Evolutionary conservation across 2,113 vertebrate species (phyloP), one percentile per base, ranked within the genome.

Genomic region (Heliornis fulica): DNA sequence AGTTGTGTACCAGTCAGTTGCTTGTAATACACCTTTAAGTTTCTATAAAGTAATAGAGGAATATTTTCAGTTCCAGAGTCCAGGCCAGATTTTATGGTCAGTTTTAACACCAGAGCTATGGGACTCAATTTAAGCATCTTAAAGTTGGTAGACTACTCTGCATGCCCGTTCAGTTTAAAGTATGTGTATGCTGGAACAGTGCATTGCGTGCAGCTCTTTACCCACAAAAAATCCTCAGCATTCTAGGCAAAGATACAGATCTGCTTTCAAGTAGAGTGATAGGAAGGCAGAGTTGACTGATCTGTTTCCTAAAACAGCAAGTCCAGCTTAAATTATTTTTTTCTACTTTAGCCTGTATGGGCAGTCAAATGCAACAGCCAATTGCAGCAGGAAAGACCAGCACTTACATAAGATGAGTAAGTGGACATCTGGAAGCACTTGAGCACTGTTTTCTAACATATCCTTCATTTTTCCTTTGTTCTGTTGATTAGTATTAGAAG

Each of bases 141-240:
- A 36, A 75, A 82, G 48, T 19, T 4, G 9, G 16, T 41, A 41
- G 53, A 93, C n/a, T 56, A 21, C 15, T 59, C 10, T 66, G 59
- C 45, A 38, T 56, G 7, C 20, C 14, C 4, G 5, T 50, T 51
- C 17, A 20, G n/a, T n/a, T n/a, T n/a, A n/a, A n/a, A n/a, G 5
- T 5, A 3, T 7, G 5, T 75, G 9, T 23, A 3, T 43, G 31
- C 38, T 79, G 56, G 36, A 65, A 6, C 32, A 50, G 7, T 29
- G 34, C 6, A 0, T 64, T 45, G n/a, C 0, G 0, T 71, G n/a
- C 6, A 71, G 31, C n/a, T 56, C 7, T 34, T 13, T 61, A 79
- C 31, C 32, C 19, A 9, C 4, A 17, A 36, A 87, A 64, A 48
- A 21, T 45, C 15, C 38, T 50, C 21, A 20, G 19, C 25, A 66